These are phyloP conservation scores for Rhinoderma darwinii DNA, from an alignment of 2,113 vertebrate species.

Conservation along the genomic window DNA sequence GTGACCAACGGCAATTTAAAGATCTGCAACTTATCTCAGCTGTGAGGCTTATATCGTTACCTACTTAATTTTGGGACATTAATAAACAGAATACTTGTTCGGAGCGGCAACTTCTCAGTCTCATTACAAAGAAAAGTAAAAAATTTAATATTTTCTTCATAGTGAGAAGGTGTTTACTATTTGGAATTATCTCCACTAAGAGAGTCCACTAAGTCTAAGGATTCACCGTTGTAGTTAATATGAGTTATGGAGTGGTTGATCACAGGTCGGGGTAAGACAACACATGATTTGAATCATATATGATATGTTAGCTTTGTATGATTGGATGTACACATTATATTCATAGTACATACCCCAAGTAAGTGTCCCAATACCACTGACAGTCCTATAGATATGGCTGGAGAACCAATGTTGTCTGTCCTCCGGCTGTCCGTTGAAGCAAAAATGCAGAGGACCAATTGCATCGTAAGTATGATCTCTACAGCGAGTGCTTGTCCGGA, in stretches of 20 bases:
- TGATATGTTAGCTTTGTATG: background rate
- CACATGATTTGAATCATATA: background rate
- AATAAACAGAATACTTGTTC: background rate
- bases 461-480: constrained; percentile 27
- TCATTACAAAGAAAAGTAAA: background rate
- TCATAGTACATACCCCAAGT: constrained; percentile 64
- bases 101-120: background rate
- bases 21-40: background rate
- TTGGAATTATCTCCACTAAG: background rate
- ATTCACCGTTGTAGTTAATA: too few species aligned
- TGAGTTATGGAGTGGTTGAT: background rate
- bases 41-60: too few species aligned
- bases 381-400: constrained; percentile 66
- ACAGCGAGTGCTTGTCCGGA: constrained; percentile 14
- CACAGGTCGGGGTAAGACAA: background rate
- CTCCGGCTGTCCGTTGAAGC: constrained; percentile 47
- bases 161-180: background rate
- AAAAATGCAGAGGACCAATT: constrained; percentile 53
- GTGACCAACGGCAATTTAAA: background rate
- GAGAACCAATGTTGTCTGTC: constrained; percentile 38
- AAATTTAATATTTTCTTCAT: background rate
- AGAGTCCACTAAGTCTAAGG: background rate
- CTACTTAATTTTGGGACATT: too few species aligned
- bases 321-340: background rate
- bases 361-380: constrained; percentile 68